These are phyloP conservation scores for Naja naja DNA, from an alignment of 2,113 vertebrate genomes.

Conservation along the genomic window DNA sequence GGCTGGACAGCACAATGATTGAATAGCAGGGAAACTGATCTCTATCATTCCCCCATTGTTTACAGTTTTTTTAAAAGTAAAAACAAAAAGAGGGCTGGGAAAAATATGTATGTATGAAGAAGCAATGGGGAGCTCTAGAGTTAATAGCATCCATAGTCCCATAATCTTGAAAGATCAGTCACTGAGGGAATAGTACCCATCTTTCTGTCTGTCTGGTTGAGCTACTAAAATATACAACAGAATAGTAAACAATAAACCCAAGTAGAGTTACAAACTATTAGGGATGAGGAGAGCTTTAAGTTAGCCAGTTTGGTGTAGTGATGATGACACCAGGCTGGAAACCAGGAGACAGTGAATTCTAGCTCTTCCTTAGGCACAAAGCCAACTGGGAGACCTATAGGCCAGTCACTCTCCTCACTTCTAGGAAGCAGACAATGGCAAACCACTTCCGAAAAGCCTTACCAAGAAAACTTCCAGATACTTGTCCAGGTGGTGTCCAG, in stretches of 20 bases:
- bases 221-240: neutral
- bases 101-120: neutral
- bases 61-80: neutral
- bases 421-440: neutral
- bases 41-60: neutral
- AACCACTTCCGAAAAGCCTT: neutral
- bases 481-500: too few species aligned
- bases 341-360: neutral
- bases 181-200: neutral
- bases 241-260: neutral
- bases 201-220: neutral
- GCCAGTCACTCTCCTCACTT: neutral
- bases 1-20: too few species aligned
- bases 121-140: neutral
- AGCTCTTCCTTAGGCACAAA: neutral
- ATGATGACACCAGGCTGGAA: neutral
- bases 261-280: neutral
- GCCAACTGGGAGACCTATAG: too few species aligned
- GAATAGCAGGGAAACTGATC: neutral
- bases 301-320: neutral
- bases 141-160: neutral
- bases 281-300: neutral
- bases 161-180: neutral
- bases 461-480: neutral
- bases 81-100: neutral